phyloP scores from a whole-genome alignment of 2,797 vertebrate genomes.

The Kryptolebias ocellatus region DNA sequence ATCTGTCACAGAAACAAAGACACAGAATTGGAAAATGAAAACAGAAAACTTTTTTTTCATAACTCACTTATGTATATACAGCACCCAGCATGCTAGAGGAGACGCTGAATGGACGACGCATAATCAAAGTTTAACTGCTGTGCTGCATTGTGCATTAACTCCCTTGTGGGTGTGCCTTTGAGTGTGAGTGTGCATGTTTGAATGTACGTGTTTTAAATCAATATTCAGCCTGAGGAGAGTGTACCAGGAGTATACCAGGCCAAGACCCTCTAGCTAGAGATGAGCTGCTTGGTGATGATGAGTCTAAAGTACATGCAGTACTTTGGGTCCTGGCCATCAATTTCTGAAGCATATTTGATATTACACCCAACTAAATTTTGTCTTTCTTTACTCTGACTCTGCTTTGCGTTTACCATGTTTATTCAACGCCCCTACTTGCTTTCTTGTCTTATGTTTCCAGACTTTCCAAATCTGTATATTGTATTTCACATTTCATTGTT shows the following conservation, averaged over 20 bases:
- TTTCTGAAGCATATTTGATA: conserved; percentile 57
- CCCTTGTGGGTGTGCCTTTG: conserved; percentile 1
- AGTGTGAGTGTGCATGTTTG: neutral
- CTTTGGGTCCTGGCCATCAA: conserved; percentile 55
- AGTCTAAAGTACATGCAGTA: conserved; percentile 59
- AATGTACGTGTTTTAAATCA: conserved; percentile 46
- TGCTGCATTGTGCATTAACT: conserved; percentile 33
- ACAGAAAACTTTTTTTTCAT: conserved; percentile 45
- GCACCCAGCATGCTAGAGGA: conserved; percentile 52
- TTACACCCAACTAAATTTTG: conserved; percentile 28
- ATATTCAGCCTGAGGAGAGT: conserved; percentile 60
- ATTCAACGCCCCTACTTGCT: conserved; percentile 46
- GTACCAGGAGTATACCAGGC: conserved; percentile 45
- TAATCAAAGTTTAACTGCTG: conserved; percentile 66
- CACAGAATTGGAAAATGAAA: conserved; percentile 59
- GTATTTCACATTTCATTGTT: conserved; percentile 70
- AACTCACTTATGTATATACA: conserved; percentile 61
- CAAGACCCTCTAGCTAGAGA: conserved; percentile 52
- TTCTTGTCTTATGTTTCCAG: conserved; percentile 54
- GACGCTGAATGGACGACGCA: conserved; percentile 47
- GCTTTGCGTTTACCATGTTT: conserved; percentile 60
- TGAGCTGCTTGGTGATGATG: conserved; percentile 56
- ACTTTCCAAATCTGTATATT: conserved; percentile 70
- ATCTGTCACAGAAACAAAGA: conserved; percentile 74
- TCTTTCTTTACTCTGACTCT: conserved; percentile 34